A percentile compares a stretch with the other conserved stretches of the same genome.
phyloP scores from a whole-genome alignment of 2,797 vertebrate species.

The Cyprinella venusta region DNA sequence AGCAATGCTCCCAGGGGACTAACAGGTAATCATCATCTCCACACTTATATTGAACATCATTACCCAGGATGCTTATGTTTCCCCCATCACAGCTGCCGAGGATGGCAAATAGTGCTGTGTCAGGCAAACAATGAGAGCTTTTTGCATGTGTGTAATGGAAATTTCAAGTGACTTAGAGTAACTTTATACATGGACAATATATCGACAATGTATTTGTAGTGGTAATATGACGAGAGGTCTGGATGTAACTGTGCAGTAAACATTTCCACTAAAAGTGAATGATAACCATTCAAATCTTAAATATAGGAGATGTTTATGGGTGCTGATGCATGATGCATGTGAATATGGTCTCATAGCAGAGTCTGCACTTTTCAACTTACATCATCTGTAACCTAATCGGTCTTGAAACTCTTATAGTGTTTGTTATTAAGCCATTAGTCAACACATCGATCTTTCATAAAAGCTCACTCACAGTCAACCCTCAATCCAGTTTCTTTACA shows the following conservation, averaged over 20 bases:
- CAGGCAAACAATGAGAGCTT: conserved; percentile 22
- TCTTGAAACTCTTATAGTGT: conserved; percentile 27
- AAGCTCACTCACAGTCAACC: conserved; percentile 14
- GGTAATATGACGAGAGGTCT: neutral
- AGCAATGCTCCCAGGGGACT: neutral
- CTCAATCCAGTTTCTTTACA: conserved; percentile 10
- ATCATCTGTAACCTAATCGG: neutral
- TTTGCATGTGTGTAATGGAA: neutral
- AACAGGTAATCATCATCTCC: conserved; percentile 21
- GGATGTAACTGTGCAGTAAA: neutral
- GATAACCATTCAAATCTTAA: neutral
- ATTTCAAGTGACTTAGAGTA: neutral
- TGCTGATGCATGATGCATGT: neutral
- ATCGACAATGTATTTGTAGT: neutral
- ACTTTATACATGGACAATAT: neutral
- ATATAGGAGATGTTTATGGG: neutral
- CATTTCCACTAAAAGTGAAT: neutral
- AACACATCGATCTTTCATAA: conserved; percentile 48
- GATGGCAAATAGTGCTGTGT: neutral
- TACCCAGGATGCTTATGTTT: conserved; percentile 33
- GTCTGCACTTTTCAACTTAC: conserved; percentile 21
- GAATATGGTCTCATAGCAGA: neutral
- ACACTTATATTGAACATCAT: conserved; percentile 37
- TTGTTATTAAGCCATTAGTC: conserved; percentile 53
- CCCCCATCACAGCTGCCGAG: neutral